Percentiles rank a stretch among this genome's conserved stretches.
Conservation (phyloP, 2,797 vertebrate genomes). For the Myotis pilosus region DNA sequence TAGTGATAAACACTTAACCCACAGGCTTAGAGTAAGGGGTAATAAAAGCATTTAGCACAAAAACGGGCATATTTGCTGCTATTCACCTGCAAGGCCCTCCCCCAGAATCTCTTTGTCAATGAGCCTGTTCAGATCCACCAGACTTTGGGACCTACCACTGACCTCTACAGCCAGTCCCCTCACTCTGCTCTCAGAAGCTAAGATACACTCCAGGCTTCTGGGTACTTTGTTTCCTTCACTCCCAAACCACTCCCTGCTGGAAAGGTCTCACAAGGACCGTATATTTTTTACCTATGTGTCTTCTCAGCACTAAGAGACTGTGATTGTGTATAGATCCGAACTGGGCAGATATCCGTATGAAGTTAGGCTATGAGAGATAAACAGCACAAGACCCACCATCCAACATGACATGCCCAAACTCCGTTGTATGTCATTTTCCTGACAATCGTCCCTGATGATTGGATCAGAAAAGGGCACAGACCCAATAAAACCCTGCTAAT, state of each 20-base stretch:
- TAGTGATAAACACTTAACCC: neutral
- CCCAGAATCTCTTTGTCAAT: neutral
- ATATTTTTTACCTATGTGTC: neutral
- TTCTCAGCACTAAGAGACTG: neutral
- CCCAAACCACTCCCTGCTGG: no score
- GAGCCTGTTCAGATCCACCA: neutral
- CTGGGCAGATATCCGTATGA: neutral
- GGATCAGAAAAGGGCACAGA: neutral
- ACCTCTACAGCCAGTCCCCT: neutral
- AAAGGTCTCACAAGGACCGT: neutral
- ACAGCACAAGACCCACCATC: neutral
- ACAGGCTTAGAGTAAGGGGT: neutral
- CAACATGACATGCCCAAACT: no score
- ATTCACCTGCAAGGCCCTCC: neutral
- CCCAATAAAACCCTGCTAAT: neutral
- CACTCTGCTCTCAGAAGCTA: neutral
- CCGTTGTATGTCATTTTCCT: neutral
- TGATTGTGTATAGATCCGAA: neutral
- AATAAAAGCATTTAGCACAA: neutral
- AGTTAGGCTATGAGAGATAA: neutral
- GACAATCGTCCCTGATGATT: neutral
- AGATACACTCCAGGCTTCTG: neutral
- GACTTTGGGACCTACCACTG: no score
- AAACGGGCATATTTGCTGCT: neutral
- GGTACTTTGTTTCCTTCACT: neutral